Conservation (phyloP, 2,113 vertebrate genomes). For the Sorex fumeus region DNA sequence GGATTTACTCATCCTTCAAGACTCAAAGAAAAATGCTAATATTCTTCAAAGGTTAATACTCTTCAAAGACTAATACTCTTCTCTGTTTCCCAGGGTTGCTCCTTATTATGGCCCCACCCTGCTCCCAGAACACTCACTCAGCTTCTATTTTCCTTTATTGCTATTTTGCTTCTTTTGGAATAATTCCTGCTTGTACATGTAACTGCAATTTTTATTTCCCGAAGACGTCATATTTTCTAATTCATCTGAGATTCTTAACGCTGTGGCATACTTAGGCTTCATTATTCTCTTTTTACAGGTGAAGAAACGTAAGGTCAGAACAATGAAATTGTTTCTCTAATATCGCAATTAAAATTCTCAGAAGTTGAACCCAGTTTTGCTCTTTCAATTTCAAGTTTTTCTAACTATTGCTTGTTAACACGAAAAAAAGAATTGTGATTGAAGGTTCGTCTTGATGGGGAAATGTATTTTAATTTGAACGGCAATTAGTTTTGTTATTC, state of each 20-base stretch:
- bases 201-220: not conserved
- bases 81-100: not conserved
- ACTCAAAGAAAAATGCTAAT: not conserved
- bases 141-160: not conserved
- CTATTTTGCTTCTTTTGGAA: not conserved
- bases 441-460: not conserved
- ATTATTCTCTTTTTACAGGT: not conserved
- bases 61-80: not conserved
- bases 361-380: not conserved
- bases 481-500: not conserved
- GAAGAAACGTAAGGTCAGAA: not conserved
- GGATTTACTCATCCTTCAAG: not conserved
- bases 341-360: no score
- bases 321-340: no score
- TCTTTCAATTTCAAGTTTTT: not conserved
- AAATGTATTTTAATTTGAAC: not conserved
- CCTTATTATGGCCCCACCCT: not conserved
- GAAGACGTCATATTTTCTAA: not conserved
- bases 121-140: not conserved
- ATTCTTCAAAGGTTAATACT: not conserved
- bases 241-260: not conserved
- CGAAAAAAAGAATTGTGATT: not conserved
- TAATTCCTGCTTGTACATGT: not conserved
- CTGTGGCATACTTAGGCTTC: not conserved
- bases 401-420: not conserved